phyloP scores from a whole-genome alignment of 1,140 invertebrate species.

The Eumeta japonica region DNA sequence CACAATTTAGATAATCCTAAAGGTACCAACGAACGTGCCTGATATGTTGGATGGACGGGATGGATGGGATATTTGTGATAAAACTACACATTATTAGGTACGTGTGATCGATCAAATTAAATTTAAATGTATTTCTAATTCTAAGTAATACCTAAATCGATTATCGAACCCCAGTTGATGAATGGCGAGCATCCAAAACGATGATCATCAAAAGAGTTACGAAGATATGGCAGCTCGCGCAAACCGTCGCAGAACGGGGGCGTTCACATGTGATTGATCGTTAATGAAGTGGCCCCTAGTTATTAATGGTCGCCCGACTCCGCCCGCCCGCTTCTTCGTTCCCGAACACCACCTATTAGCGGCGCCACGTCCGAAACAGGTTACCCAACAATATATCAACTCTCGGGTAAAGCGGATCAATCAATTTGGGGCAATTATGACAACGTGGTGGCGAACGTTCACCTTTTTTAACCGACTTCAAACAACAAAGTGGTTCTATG shows the following conservation, averaged over 20 bases:
- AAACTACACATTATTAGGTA: too few species aligned
- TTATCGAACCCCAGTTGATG: too few species aligned
- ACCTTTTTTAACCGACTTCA: too few species aligned
- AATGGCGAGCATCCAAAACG: too few species aligned
- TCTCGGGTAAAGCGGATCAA: constrained; percentile 35
- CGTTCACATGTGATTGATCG: constrained; percentile 46
- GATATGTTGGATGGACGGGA: too few species aligned
- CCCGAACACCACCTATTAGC: constrained; percentile 49
- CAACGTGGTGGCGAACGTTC: constrained; percentile 19
- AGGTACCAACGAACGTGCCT: too few species aligned
- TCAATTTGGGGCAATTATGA: constrained; percentile 47
- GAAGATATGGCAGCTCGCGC: constrained; percentile 5
- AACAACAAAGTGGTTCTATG: too few species aligned
- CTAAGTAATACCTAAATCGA: too few species aligned
- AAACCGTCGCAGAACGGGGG: constrained; percentile 17
- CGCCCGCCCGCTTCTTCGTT: constrained; percentile 39
- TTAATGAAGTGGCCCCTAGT: constrained; percentile 51
- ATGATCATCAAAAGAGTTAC: constrained; percentile 1
- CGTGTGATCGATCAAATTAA: too few species aligned
- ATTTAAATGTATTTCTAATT: too few species aligned
- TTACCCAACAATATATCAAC: constrained; percentile 33
- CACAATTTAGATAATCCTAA: too few species aligned
- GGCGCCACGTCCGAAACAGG: constrained; percentile 31
- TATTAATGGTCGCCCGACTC: constrained; percentile 47
- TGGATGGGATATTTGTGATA: too few species aligned